These are phyloP conservation scores for Takifugu flavidus DNA, from an alignment of 2,113 vertebrate species.

Conservation along the genomic window DNA sequence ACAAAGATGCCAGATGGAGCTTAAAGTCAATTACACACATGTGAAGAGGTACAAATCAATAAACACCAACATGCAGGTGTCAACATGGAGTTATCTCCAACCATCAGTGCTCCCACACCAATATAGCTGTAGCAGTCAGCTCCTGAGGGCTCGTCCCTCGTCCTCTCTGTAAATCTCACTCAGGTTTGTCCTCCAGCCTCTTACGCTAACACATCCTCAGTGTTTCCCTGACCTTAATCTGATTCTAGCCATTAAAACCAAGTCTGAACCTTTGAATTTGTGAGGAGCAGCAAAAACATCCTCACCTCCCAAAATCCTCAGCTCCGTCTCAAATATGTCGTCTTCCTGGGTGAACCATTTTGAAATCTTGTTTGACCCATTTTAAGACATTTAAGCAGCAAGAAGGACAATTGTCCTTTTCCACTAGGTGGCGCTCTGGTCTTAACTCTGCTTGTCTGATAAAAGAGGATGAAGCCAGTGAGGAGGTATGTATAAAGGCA, in stretches of 20 bases:
- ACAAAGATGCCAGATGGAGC: too few species aligned
- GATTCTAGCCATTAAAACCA: too few species aligned
- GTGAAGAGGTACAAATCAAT: constrained; percentile 50
- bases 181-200: neutral
- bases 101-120: constrained; percentile 59
- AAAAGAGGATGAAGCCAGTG: constrained; percentile 24
- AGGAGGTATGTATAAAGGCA: constrained; percentile 27
- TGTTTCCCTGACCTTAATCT: too few species aligned
- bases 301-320: too few species aligned
- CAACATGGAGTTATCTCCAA: constrained; percentile 51
- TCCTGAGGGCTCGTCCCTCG: constrained; percentile 22
- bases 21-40: neutral
- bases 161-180: neutral
- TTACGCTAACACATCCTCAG: too few species aligned
- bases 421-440: constrained; percentile 56
- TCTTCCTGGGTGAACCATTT: constrained; percentile 4
- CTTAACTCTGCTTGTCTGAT: constrained; percentile 11
- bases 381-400: neutral
- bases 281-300: too few species aligned
- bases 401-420: constrained; percentile 6
- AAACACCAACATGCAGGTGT: constrained; percentile 64
- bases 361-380: neutral
- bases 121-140: constrained; percentile 63
- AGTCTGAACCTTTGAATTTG: too few species aligned
- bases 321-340: neutral